Percentiles rank a stretch among this genome's conserved stretches.
Evolutionary conservation across 2,113 vertebrate genomes (phyloP).

Genomic region (Ursus arctos): DNA sequence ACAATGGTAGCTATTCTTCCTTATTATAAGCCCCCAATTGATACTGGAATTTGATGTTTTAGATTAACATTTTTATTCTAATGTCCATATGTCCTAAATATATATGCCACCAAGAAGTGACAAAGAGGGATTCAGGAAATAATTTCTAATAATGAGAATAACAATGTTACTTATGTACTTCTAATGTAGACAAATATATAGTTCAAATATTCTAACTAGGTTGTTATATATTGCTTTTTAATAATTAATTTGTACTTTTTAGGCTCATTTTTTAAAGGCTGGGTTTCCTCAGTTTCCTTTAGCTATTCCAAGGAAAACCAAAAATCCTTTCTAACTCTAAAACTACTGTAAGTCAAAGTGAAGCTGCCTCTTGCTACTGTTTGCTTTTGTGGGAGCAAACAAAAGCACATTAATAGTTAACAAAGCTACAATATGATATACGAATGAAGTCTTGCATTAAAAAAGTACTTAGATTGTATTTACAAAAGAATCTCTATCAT

Average conservation of each 20-base stretch:
- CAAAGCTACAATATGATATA: conserved; percentile 71
- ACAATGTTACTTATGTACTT: conserved; percentile 10
- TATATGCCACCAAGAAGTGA: background rate
- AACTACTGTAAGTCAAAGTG: conserved; percentile 35
- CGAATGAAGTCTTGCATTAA: conserved; percentile 68
- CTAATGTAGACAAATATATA: conserved; percentile 7
- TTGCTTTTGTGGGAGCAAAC: conserved; percentile 57
- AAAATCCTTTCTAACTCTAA: conserved; percentile 40
- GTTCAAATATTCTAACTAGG: conserved; percentile 34
- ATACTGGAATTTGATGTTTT: background rate
- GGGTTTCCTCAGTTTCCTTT: background rate
- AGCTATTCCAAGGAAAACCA: conserved; percentile 48
- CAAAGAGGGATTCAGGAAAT: background rate
- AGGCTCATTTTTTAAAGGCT: conserved; percentile 20
- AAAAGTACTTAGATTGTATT: conserved; percentile 70
- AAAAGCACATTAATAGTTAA: conserved; percentile 77
- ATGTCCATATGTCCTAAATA: background rate
- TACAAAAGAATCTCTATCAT: conserved; percentile 70
- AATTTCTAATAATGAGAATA: conserved; percentile 18
- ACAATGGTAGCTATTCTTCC: background rate
- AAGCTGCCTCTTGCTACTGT: conserved; percentile 31
- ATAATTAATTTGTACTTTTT: conserved; percentile 35
- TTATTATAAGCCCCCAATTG: background rate
- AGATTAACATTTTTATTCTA: conserved; percentile 20
- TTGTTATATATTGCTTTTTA: background rate